Evolutionary conservation across 2,113 vertebrate species (phyloP), one percentile per base, ranked within the genome.

Genomic region (Gallinago jamesoni): DNA sequence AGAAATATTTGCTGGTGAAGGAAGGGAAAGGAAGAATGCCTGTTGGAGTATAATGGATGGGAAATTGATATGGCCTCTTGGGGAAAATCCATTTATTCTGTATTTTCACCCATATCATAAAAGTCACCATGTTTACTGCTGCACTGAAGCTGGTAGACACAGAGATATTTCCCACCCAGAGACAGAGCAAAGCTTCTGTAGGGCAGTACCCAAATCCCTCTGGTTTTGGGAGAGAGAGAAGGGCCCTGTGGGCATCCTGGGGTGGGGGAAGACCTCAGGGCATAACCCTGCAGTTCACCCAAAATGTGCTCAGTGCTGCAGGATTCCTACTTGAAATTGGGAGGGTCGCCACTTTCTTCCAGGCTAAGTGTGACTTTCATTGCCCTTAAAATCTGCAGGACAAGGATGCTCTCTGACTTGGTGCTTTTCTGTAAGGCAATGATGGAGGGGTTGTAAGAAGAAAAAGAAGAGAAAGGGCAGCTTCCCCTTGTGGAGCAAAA

Each of bases 231-330:
- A 47, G 39, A 60, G 39, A 60, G 15, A 11, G 3, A 53, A 25
- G 14, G 18, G 17, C 52, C 23, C 8, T 59, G 31, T 31, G 14
- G 28, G 31, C 28, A 53, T 52, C 24, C 16, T 0, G 3, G 17
- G 22, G 57, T 9, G 15, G 4, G 7, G 4, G 2, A 13, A 70
- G 57, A 43, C 9, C 30, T 72, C 25, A 55, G 57, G 21, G 6
- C 11, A 41, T 17, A 35, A 14, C 24, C 21, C 28, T 4, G 3
- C 39, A 30, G 16, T 48, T 75, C 33, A 8, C 30, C 43, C 15
- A 10, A 75, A 63, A 47, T 3, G 2, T 0, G 2, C 11, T 35
- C 37, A 63, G 33, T 27, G 19, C 80, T 55, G 23, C 1, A 0
- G 48, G 23, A n/a, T 37, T 0, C 0, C 35, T 75, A 35, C n/a